Conservation (phyloP, 2,888 invertebrate genomes). For the Frankliniella fusca region DNA sequence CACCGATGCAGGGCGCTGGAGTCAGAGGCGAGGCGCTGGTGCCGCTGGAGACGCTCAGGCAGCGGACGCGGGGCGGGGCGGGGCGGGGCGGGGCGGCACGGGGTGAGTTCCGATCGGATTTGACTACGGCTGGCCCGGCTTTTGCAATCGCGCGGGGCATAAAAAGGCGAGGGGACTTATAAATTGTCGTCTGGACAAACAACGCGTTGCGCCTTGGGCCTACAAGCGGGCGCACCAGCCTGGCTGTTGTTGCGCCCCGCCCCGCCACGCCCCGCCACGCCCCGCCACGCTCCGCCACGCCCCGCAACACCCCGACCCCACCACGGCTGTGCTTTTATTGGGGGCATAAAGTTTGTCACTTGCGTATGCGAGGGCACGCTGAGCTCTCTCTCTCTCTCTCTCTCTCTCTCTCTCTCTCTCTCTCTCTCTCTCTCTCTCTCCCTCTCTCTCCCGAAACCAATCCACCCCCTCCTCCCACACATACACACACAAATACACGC, state of each 20-base stretch:
- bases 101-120: neutral
- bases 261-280: too few species aligned
- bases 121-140: neutral
- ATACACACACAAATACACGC: too few species aligned
- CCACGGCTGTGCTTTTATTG: constrained; percentile 22
- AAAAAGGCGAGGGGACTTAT: constrained; percentile 17
- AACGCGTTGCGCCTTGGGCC: constrained; percentile 11
- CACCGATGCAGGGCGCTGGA: neutral
- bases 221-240: neutral
- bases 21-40: neutral
- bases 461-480: too few species aligned
- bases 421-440: neutral
- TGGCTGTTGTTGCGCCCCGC: too few species aligned
- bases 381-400: neutral
- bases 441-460: neutral
- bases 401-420: neutral
- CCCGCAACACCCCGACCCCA: neutral
- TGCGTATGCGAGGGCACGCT: constrained; percentile 6
- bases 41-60: neutral
- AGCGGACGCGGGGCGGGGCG: neutral
- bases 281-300: too few species aligned
- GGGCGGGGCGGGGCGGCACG: neutral
- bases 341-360: constrained; percentile 26
- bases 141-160: neutral
- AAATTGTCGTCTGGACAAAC: constrained; percentile 26